Percentiles rank a stretch among this genome's conserved stretches.
phyloP scores from a whole-genome alignment of 2,797 vertebrate genomes.

The Rhadinocentrus ornatus region DNA sequence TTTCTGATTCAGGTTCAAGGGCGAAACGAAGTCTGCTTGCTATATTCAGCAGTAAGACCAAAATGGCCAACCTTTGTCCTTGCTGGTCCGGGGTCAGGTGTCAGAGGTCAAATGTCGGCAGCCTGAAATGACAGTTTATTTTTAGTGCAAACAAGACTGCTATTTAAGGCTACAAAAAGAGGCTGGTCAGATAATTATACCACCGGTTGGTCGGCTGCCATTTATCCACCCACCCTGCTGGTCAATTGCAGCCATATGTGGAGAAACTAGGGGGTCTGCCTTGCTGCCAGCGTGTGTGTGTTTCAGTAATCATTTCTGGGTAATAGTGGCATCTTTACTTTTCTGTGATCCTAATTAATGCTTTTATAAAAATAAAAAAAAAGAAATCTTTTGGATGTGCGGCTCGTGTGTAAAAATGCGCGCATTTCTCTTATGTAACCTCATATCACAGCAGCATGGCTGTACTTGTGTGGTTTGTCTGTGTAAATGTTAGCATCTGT shows the following conservation, averaged over 20 bases:
- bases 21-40: slow-evolving; percentile 27
- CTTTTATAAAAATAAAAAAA: slow-evolving; percentile 14
- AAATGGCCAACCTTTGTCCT: slow-evolving; percentile 62
- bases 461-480: slow-evolving; percentile 52
- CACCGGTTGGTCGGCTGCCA: slow-evolving; percentile 73
- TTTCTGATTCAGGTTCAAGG: slow-evolving; percentile 57
- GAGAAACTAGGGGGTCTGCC: slow-evolving; percentile 76
- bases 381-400: slow-evolving; percentile 1
- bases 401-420: background rate
- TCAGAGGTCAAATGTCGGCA: slow-evolving; percentile 69
- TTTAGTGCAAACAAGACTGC: slow-evolving; percentile 82
- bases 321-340: slow-evolving; percentile 50
- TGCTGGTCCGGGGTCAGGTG: slow-evolving; percentile 51
- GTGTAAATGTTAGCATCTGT: slow-evolving; percentile 64
- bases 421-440: slow-evolving; percentile 22
- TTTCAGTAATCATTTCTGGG: slow-evolving; percentile 28
- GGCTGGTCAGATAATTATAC: slow-evolving; percentile 82
- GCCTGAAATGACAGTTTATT: slow-evolving; percentile 81
- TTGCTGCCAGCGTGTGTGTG: slow-evolving; percentile 51
- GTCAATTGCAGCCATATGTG: slow-evolving; percentile 85
- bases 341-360: slow-evolving; percentile 37
- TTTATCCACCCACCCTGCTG: slow-evolving; percentile 74
- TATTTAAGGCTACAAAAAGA: slow-evolving; percentile 81
- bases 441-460: background rate
- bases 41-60: slow-evolving; percentile 73